A percentile compares a stretch with the other conserved stretches of the same genome.
phyloP scores from a whole-genome alignment of 2,888 invertebrate species.

The Dryococelus australis region DNA sequence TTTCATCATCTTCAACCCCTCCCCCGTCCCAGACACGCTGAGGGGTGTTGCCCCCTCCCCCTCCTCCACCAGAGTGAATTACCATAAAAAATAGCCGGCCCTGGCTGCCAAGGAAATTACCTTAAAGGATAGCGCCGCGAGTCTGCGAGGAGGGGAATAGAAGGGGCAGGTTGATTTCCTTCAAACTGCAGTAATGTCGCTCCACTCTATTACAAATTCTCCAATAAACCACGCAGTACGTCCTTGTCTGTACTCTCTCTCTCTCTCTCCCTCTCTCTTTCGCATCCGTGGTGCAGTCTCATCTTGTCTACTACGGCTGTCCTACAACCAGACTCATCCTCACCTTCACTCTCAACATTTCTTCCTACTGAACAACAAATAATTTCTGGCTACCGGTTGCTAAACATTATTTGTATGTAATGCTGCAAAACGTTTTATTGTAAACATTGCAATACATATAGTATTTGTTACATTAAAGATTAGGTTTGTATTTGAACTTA shows the following conservation, averaged over 20 bases:
- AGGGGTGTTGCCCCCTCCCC: too few species aligned
- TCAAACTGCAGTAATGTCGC: not conserved
- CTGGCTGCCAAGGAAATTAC: slow-evolving; percentile 25
- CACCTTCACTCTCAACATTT: not conserved
- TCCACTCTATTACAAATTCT: slow-evolving; percentile 6
- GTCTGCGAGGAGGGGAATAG: not conserved
- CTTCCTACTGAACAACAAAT: too few species aligned
- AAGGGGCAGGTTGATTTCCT: slow-evolving; percentile 12
- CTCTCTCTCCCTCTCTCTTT: not conserved
- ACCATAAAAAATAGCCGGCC: slow-evolving; percentile 27
- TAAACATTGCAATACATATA: too few species aligned
- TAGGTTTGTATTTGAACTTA: too few species aligned
- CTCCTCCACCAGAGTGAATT: not conserved
- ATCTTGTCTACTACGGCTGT: too few species aligned
- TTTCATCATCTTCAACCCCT: not conserved
- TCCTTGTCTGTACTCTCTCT: not conserved
- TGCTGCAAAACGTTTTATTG: too few species aligned
- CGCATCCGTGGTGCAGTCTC: too few species aligned
- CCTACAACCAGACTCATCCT: not conserved
- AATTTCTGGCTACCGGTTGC: too few species aligned
- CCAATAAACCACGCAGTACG: not conserved
- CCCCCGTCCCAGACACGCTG: too few species aligned
- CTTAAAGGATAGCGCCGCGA: not conserved
- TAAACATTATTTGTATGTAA: too few species aligned
- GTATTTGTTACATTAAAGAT: too few species aligned